A percentile compares a stretch with the other conserved stretches of the same genome.
Conservation (phyloP, 1,140 invertebrate genomes). For the Euwallacea similis region DNA sequence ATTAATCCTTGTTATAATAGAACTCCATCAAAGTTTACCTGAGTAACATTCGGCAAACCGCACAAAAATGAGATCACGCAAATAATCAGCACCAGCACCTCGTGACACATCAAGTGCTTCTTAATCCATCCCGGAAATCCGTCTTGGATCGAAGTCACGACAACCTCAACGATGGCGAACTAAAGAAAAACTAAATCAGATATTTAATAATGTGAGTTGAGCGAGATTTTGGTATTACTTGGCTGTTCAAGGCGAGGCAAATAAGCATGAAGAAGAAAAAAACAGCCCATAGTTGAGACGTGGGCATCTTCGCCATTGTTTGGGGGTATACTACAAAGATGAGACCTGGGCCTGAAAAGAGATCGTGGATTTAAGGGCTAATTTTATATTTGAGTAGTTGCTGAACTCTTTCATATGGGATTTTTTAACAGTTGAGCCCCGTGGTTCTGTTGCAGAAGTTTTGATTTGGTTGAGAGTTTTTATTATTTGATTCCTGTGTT, state of each 20-base stretch:
- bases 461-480: too few relatives aligned
- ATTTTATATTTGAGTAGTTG: too few relatives aligned
- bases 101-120: conserved; percentile 79
- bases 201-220: conserved; percentile 28
- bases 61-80: conserved; percentile 81
- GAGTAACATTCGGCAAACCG: conserved; percentile 82
- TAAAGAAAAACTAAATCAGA: conserved; percentile 56
- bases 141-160: conserved; percentile 89
- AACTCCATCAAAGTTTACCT: conserved; percentile 56
- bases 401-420: too few relatives aligned
- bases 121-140: conserved; percentile 84
- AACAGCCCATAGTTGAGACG: conserved; percentile 81
- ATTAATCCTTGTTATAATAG: too few relatives aligned
- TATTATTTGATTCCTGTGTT: too few relatives aligned
- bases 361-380: too few relatives aligned
- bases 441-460: too few relatives aligned
- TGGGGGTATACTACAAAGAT: conserved; percentile 90
- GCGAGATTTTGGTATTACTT: conserved; percentile 63
- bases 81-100: conserved; percentile 80
- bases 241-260: conserved; percentile 86
- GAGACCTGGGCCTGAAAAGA: conserved; percentile 75
- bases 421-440: too few relatives aligned
- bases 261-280: conserved; percentile 91
- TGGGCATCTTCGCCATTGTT: conserved; percentile 86
- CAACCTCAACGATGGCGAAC: conserved; percentile 89